These are phyloP conservation scores for Nomada fucata DNA, from an alignment of 2,888 invertebrate genomes.

Conservation along the genomic window DNA sequence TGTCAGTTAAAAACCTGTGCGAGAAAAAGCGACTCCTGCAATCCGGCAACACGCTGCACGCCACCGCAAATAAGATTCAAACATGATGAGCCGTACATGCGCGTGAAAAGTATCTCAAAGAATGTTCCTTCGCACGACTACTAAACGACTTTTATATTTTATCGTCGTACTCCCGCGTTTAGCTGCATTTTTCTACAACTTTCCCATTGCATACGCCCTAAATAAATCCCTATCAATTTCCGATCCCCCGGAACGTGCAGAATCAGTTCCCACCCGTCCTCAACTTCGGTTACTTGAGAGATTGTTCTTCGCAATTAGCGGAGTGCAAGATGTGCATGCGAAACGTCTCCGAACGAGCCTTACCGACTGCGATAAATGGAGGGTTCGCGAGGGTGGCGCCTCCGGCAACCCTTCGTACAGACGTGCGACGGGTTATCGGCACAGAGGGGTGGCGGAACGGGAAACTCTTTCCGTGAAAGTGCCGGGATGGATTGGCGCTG, in stretches of 20 bases:
- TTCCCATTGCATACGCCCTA: too few relatives aligned
- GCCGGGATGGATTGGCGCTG: slow-evolving; percentile 55
- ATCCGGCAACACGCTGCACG: slow-evolving; percentile 33
- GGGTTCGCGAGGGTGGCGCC: slow-evolving; percentile 46
- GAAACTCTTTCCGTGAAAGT: slow-evolving; percentile 51
- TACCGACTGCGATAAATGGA: slow-evolving; percentile 56
- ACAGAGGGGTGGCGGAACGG: slow-evolving; percentile 46
- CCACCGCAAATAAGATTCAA: slow-evolving; percentile 53
- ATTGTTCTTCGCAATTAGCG: too few relatives aligned
- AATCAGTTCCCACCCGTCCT: too few relatives aligned
- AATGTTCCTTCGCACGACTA: too few relatives aligned
- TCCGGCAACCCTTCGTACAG: slow-evolving; percentile 39
- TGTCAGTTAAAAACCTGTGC: slow-evolving; percentile 10
- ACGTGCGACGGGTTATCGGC: slow-evolving; percentile 29
- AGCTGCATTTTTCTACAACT: too few relatives aligned
- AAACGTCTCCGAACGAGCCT: neutral
- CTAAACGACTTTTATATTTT: too few relatives aligned
- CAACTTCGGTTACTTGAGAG: too few relatives aligned
- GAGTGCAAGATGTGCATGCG: too few relatives aligned
- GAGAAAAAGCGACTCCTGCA: slow-evolving; percentile 31
- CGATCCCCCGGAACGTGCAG: too few relatives aligned
- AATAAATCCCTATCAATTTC: too few relatives aligned
- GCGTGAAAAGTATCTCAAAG: neutral
- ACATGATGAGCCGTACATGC: slow-evolving; percentile 41
- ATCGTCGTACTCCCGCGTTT: too few relatives aligned